Base-by-base conservation (phyloP, 2,888 invertebrate genomes). In the Cephus pygmeus region DNA sequence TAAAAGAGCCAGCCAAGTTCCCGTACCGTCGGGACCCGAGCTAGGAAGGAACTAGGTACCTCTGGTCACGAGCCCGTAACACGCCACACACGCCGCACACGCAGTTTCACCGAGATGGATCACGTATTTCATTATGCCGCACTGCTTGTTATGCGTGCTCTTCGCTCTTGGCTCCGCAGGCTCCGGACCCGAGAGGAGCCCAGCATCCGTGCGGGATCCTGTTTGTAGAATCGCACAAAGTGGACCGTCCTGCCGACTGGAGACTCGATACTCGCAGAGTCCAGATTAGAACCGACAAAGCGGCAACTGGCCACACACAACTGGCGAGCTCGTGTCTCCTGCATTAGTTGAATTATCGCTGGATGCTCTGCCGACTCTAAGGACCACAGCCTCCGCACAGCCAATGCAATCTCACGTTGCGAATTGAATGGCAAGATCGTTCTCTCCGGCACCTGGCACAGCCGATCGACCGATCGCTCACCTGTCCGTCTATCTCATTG, bases 81-180 rank as follows among this genome's bases (percentile, higher is more conserved):
- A 15, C 40, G 81, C 76, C 76, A 40, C 75, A 74, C 31, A 31
- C 34, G 6, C 4, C 23, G 40, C 40, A 74, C 68, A 74, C 74
- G 69, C 56, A 74, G 82, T 88, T 89, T 88, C 87, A 85, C 88
- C 79, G 82, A 83, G 87, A 87, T 89, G 84, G 85, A 89, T 89
- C 89, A 89, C 89, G 89, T 90, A 87, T 86, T 89, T 86, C 88
- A 88, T 89, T 89, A 87, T 84, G 30, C 31, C 71, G 68, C 23
- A 9, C 73, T 76, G 79, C 77, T 79, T 77, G 80, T 80, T 81
- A 79, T 76, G 81, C 81, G 77, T 77, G 77, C 73, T 73, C 78
- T 33, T 69, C 76, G 76, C 76, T 79, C 75, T 76, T 56, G 3
- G 23, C 56, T 56, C 56, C 6, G 31, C 31, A 23, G 56, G 56